Evolutionary conservation across 2,797 vertebrate species (phyloP).

Genomic region (Hoplostethus mediterraneus): DNA sequence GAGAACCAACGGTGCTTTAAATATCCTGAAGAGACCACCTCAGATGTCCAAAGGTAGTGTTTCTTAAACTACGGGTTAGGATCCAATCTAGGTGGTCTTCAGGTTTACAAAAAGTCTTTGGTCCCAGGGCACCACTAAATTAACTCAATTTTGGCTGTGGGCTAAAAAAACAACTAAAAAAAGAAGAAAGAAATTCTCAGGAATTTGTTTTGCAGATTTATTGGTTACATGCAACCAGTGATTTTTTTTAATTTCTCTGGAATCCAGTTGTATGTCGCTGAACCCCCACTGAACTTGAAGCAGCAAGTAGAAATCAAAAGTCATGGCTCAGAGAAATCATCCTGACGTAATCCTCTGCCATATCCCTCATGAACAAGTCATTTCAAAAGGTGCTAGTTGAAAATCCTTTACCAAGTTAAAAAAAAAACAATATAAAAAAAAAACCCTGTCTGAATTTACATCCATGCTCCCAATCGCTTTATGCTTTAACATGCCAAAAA

Average conservation of each 20-base stretch:
- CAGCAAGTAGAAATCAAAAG: neutral
- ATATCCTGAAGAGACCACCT: conserved; percentile 21
- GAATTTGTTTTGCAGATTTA: too few species aligned
- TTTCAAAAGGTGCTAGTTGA: neutral
- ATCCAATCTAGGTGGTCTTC: neutral
- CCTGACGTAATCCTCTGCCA: conserved; percentile 2
- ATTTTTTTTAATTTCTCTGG: too few species aligned
- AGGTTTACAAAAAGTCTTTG: too few species aligned
- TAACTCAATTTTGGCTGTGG: neutral
- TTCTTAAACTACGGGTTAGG: neutral
- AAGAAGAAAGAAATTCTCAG: too few species aligned
- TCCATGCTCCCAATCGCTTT: neutral
- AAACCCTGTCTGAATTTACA: too few species aligned
- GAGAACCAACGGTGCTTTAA: conserved; percentile 31
- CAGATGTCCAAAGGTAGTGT: conserved; percentile 10
- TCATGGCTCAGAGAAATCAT: conserved; percentile 4
- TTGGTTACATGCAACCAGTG: too few species aligned
- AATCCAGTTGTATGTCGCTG: too few species aligned
- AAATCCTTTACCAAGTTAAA: too few species aligned
- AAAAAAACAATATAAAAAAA: too few species aligned
- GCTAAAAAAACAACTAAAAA: too few species aligned
- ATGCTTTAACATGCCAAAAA: too few species aligned
- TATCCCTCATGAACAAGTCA: neutral
- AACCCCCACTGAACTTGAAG: too few species aligned
- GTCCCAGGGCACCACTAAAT: neutral